Evolutionary conservation across 2,113 vertebrate genomes (phyloP), one percentile per base, ranked within the genome.

Genomic region (Silurus asotus): DNA sequence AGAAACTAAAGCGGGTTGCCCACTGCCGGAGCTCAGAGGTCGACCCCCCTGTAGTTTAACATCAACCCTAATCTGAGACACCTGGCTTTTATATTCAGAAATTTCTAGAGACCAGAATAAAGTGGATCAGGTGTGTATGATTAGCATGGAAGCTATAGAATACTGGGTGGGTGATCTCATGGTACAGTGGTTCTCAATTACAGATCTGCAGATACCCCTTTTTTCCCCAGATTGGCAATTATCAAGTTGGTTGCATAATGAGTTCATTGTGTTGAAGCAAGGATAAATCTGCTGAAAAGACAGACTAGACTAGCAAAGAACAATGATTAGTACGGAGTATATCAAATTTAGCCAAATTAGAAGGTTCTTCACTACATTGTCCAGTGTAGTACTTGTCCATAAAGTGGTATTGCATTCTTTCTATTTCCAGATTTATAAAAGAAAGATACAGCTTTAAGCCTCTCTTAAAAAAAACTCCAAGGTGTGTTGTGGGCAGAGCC

Each of bases 41-140:
- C 13, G 13, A 74, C 6, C 55, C 19, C n/a, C 19, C 37, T 74
- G 28, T 74, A 59, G 55, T 69, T 79, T 9, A 67, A 20, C 19
- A 23, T 53, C 70, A 76, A 51, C 20, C 17, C 45, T 65, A 77
- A 85, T 61, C 59, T 64, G 62, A 37, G 25, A 76, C 48, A 85
- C 61, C 62, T 85, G 84, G 49, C 56, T 20, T 53, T 49, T 55
- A 70, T 48, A 48, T 48, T 19, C 75, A 67, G 61, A 28, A 67
- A 65, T 15, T n/a, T 55, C 28, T 58, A 70, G 15, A 74, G 49
- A 64, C 28, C 70, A 53, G 25, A 23, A 78, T 75, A 17, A 85
- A 2, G 48, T 19, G n/a, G 9, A 28, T 74, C 55, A 59, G 25
- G 56, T 51, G 37, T n/a, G 15, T 72, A 64, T 76, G 9, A 84